Evolutionary conservation across 2,888 invertebrate species (phyloP).

Genomic region (Panopea generosa): DNA sequence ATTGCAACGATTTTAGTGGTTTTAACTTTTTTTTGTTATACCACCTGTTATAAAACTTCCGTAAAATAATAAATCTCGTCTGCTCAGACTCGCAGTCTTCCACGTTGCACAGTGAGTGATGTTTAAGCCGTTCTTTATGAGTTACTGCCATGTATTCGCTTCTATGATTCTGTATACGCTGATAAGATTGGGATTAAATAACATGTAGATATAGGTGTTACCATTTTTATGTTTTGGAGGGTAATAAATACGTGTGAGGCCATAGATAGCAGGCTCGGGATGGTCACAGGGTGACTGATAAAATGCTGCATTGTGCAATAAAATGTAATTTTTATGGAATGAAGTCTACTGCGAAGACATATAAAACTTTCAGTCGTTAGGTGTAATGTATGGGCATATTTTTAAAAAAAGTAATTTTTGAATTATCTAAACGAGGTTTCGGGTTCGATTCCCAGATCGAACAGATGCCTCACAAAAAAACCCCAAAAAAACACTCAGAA

Average conservation of each 20-base stretch:
- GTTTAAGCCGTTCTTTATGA: conserved; percentile 46
- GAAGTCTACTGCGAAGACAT: no score
- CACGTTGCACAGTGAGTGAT: conserved; percentile 44
- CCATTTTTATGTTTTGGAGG: conserved; percentile 28
- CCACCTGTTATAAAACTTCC: conserved; percentile 53
- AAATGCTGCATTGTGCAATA: not conserved
- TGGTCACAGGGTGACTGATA: not conserved
- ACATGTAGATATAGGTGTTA: conserved; percentile 39
- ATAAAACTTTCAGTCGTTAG: no score
- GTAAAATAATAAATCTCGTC: conserved; percentile 52
- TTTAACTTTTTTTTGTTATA: not conserved
- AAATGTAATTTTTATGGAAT: not conserved
- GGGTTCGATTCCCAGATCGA: no score
- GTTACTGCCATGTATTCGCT: conserved; percentile 36
- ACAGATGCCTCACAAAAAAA: no score
- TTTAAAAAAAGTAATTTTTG: no score
- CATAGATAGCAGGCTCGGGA: conserved; percentile 15
- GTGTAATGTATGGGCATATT: no score
- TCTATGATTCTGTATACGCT: conserved; percentile 44
- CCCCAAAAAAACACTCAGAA: no score
- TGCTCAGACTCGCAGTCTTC: conserved; percentile 55
- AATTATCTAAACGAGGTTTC: no score
- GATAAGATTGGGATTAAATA: conserved; percentile 42
- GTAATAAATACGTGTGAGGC: conserved; percentile 50
- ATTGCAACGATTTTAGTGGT: no score